phyloP scores from a whole-genome alignment of 2,113 vertebrate species.

The Corvus cornix region DNA sequence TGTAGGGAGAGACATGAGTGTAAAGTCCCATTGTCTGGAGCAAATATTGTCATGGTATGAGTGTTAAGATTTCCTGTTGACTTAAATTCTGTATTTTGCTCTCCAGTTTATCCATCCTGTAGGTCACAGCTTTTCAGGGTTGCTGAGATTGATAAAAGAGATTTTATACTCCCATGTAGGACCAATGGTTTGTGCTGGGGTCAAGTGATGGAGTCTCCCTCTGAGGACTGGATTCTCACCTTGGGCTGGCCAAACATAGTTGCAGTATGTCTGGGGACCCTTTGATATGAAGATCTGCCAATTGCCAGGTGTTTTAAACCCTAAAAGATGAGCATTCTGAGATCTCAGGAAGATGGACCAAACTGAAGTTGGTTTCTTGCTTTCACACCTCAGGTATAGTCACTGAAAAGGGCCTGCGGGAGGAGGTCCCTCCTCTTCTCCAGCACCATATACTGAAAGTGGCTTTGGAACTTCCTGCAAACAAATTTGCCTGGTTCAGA shows the following conservation, averaged over 20 bases:
- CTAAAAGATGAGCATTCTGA: neutral
- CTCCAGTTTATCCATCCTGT: neutral
- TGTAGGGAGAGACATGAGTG: neutral
- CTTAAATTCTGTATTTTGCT: neutral
- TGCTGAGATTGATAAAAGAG: neutral
- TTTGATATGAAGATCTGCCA: neutral
- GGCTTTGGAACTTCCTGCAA: constrained; percentile 90
- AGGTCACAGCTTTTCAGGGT: neutral
- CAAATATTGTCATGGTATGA: neutral
- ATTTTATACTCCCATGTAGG: neutral
- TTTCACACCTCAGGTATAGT: constrained; percentile 78
- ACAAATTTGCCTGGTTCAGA: constrained; percentile 93
- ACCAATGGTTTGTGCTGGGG: neutral
- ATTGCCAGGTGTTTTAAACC: neutral
- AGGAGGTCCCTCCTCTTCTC: constrained; percentile 83
- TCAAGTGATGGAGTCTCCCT: neutral
- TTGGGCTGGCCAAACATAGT: neutral
- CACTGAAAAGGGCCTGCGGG: constrained; percentile 80
- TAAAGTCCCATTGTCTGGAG: neutral
- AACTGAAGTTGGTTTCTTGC: neutral
- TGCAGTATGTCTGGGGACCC: neutral
- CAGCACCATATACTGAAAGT: constrained; percentile 90
- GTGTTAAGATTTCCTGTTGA: neutral
- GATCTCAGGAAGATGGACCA: neutral
- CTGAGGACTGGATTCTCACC: neutral